Conservation (phyloP, 2,797 vertebrate species). For the Diplodus puntazzo region DNA sequence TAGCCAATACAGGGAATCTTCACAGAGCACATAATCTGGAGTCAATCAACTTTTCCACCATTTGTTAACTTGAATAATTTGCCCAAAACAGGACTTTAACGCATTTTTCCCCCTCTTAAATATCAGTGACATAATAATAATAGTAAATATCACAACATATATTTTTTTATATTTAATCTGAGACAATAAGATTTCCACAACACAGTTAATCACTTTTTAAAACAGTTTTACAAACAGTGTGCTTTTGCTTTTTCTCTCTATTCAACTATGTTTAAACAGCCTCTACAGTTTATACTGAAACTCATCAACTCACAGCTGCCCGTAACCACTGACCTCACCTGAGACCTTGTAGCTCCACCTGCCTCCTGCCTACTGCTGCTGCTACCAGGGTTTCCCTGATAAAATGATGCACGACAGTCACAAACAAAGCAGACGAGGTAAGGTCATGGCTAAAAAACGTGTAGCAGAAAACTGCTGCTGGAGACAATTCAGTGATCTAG, state of each 20-base stretch:
- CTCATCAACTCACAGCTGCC: slow-evolving; percentile 23
- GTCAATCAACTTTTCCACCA: background rate
- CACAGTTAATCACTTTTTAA: background rate
- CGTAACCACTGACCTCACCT: slow-evolving; percentile 58
- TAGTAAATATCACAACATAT: background rate
- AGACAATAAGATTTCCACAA: background rate
- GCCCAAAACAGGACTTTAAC: background rate
- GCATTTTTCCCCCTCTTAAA: background rate
- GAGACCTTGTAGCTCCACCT: slow-evolving; percentile 61
- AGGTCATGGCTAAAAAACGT: background rate
- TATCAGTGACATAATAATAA: background rate
- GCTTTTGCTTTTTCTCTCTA: background rate
- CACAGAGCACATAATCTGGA: background rate
- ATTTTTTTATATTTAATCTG: background rate
- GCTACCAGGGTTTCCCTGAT: slow-evolving; percentile 55
- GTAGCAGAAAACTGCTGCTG: background rate
- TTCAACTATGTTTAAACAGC: background rate
- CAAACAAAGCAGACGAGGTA: slow-evolving; percentile 21
- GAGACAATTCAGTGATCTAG: background rate
- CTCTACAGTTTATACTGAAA: background rate
- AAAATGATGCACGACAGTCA: slow-evolving; percentile 65
- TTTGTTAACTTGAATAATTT: background rate
- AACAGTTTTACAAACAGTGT: background rate
- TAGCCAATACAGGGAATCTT: background rate
- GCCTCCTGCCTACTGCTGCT: slow-evolving; percentile 64